Evolutionary conservation across 2,888 invertebrate species (phyloP).

Genomic region (Andrena praecox): DNA sequence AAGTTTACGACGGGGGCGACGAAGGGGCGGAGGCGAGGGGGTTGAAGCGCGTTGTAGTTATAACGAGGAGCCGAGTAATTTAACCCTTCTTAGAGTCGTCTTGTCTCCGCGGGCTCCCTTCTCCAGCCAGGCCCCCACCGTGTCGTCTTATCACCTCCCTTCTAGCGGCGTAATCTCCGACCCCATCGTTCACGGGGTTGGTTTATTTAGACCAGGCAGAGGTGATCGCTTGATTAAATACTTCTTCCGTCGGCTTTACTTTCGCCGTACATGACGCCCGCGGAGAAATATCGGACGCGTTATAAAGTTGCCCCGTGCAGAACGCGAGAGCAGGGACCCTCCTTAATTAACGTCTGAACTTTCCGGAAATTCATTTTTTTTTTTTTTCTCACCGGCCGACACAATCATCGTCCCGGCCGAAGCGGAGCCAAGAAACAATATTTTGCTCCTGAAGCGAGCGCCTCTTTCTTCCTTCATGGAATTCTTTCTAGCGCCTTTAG

Average conservation of each 20-base stretch:
- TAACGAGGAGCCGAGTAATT: conserved; percentile 79
- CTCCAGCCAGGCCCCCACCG: conserved; percentile 57
- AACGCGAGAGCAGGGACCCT: conserved; percentile 52
- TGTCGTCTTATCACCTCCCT: conserved; percentile 77
- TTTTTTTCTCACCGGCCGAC: conserved; percentile 22
- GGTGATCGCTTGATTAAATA: conserved; percentile 82
- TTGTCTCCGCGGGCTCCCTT: conserved; percentile 73
- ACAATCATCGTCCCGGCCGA: conserved; percentile 23
- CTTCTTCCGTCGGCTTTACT: conserved; percentile 72
- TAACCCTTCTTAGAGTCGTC: conserved; percentile 80
- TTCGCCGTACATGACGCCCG: conserved; percentile 52
- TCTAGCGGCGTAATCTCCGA: conserved; percentile 77
- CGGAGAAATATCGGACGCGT: conserved; percentile 54
- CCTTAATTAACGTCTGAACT: conserved; percentile 56
- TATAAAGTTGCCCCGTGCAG: conserved; percentile 58
- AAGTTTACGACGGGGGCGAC: conserved; percentile 59
- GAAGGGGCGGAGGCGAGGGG: conserved; percentile 8
- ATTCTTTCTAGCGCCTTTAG: conserved; percentile 8
- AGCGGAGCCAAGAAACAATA: conserved; percentile 9
- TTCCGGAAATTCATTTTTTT: conserved; percentile 46
- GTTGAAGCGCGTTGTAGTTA: conserved; percentile 71
- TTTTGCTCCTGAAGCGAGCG: neutral
- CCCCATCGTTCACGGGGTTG: conserved; percentile 79
- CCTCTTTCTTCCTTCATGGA: neutral
- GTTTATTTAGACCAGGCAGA: conserved; percentile 79